Evolutionary conservation across 2,888 invertebrate genomes (phyloP).

Genomic region (Euzetes globulus): DNA sequence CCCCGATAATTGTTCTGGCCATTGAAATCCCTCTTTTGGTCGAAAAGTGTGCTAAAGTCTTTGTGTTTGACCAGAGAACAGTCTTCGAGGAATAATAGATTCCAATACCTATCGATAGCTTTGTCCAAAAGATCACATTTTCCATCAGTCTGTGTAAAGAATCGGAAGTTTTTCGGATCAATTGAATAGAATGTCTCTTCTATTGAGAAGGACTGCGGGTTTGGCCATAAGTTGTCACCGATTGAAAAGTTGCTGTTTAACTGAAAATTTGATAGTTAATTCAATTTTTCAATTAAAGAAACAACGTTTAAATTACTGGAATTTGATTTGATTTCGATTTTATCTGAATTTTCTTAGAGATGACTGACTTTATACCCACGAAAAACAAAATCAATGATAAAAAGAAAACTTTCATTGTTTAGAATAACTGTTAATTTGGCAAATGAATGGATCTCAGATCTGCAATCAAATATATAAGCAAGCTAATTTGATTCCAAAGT

Average conservation of each 20-base stretch:
- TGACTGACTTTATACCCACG: too few relatives aligned
- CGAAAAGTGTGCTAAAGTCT: not conserved
- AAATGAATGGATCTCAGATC: too few relatives aligned
- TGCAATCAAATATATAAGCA: too few relatives aligned
- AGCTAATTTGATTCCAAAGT: too few relatives aligned
- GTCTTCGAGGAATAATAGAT: constrained; percentile 19
- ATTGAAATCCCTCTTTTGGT: not conserved
- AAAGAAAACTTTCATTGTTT: too few relatives aligned
- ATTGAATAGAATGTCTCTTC: constrained; percentile 14
- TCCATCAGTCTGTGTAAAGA: not conserved
- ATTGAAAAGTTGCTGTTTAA: not conserved
- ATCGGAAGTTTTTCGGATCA: constrained; percentile 15
- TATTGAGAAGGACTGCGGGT: not conserved
- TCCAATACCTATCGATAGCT: constrained; percentile 24
- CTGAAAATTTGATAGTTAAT: not conserved
- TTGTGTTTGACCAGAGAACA: constrained; percentile 21
- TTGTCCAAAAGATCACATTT: constrained; percentile 28
- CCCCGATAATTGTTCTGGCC: constrained; percentile 47
- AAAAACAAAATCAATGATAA: too few relatives aligned
- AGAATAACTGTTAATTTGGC: too few relatives aligned
- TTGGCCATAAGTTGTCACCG: constrained; percentile 5
- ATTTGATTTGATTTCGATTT: too few relatives aligned
- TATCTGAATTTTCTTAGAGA: too few relatives aligned
- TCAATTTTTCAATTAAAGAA: too few relatives aligned
- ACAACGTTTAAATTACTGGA: too few relatives aligned